Percentiles rank a stretch among this genome's conserved stretches.
phyloP scores from a whole-genome alignment of 2,888 invertebrate species.

The Lasiommata megera region DNA sequence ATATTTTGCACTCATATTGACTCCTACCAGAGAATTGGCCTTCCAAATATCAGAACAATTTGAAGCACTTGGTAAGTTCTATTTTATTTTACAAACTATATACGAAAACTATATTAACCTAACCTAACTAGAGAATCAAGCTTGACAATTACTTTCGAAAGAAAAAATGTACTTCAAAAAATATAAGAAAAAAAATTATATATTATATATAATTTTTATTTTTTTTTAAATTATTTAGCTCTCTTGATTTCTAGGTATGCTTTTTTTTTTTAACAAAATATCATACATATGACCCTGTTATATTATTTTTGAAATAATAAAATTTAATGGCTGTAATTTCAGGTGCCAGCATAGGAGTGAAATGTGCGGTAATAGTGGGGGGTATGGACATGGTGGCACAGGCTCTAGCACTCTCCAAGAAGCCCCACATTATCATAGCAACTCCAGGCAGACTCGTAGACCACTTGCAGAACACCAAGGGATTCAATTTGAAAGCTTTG shows the following conservation, averaged over 20 bases:
- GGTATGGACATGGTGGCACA: constrained; percentile 99
- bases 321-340: constrained; percentile 15
- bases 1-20: constrained; percentile 95
- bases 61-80: constrained; percentile 91
- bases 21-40: constrained; percentile 98
- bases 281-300: no score
- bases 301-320: no score
- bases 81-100: no score
- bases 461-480: constrained; percentile 98
- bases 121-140: no score
- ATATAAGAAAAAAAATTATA: no score
- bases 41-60: constrained; percentile 99
- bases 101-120: no score
- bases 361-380: constrained; percentile 98
- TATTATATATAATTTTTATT: no score
- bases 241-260: no score
- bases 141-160: no score
- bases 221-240: no score
- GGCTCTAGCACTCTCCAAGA: constrained; percentile 93
- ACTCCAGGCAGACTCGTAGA: constrained; percentile 98
- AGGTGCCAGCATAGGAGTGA: constrained; percentile 95
- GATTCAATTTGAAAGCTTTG: constrained; percentile 93
- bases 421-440: constrained; percentile 98
- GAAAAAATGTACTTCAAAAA: no score
- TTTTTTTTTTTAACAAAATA: no score